phyloP scores from a whole-genome alignment of 64 coral and sea anemone genomes.

The Stichodactyla helianthus region DNA sequence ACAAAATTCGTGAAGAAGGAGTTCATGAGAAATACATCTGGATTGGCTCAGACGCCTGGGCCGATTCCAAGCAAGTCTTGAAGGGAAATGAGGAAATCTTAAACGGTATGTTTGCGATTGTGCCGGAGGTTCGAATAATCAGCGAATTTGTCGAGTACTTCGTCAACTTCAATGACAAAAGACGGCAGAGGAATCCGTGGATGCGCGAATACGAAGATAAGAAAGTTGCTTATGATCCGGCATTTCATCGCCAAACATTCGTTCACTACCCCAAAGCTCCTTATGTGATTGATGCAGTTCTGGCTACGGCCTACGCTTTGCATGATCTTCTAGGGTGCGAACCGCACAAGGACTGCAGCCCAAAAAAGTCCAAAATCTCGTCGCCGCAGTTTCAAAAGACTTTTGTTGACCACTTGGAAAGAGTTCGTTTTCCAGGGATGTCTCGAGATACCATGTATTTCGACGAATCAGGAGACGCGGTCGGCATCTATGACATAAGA shows the following conservation, averaged over 20 bases:
- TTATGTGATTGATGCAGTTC: conserved; percentile 75
- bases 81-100: conserved; percentile 65
- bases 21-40: conserved; percentile 60
- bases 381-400: conserved; percentile 16
- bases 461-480: conserved; percentile 55
- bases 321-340: conserved; percentile 69
- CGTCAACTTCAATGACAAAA: conserved; percentile 70
- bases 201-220: conserved; percentile 72
- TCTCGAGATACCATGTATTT: conserved; percentile 61
- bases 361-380: conserved; percentile 16
- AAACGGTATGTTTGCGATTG: conserved; percentile 67
- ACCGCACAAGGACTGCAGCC: conserved; percentile 51
- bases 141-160: conserved; percentile 70
- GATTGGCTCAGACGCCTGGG: conserved; percentile 80
- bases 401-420: conserved; percentile 54
- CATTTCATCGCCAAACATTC: conserved; percentile 60
- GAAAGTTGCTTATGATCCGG: conserved; percentile 60
- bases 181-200: conserved; percentile 69
- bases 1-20: conserved; percentile 52
- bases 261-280: conserved; percentile 71
- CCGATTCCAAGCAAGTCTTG: conserved; percentile 53
- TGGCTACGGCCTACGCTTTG: conserved; percentile 61
- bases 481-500: conserved; percentile 74
- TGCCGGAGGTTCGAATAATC: conserved; percentile 59
- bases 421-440: conserved; percentile 62